Conservation (phyloP, 2,797 vertebrate genomes). For the Mionectes olivaceus region DNA sequence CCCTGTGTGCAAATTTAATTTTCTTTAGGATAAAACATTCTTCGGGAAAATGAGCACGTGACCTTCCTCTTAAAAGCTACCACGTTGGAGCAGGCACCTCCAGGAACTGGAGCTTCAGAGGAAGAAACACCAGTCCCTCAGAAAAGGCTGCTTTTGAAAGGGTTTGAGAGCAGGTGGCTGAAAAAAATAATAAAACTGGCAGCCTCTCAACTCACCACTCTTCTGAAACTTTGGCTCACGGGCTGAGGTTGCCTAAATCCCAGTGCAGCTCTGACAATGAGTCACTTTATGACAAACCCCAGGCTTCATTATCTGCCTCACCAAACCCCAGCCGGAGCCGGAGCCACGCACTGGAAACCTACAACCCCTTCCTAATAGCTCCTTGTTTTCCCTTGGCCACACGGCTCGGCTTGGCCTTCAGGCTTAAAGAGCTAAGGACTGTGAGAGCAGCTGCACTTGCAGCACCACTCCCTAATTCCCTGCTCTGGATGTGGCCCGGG, state of each 20-base stretch:
- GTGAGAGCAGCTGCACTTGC: background rate
- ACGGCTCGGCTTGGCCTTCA: background rate
- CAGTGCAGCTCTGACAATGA: conserved; percentile 23
- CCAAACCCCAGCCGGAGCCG: background rate
- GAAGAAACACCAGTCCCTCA: background rate
- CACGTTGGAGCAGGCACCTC: background rate
- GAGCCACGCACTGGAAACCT: background rate
- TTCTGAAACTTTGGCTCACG: conserved; percentile 1
- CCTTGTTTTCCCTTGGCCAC: background rate
- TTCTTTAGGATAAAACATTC: background rate
- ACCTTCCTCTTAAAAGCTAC: background rate
- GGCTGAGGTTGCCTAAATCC: conserved; percentile 51
- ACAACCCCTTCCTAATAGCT: background rate
- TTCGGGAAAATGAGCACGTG: background rate
- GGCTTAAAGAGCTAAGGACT: background rate
- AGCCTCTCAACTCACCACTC: conserved; percentile 6
- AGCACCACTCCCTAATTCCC: background rate
- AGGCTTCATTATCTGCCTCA: conserved; percentile 58
- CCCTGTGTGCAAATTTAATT: background rate
- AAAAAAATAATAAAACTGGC: background rate
- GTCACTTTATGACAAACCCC: conserved; percentile 49
- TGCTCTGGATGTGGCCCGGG: background rate
- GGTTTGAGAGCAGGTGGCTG: background rate
- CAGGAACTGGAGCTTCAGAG: background rate
- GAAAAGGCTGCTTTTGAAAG: background rate